phyloP scores from a whole-genome alignment of 2,888 invertebrate species.

The Eupithecia dodoneata region DNA sequence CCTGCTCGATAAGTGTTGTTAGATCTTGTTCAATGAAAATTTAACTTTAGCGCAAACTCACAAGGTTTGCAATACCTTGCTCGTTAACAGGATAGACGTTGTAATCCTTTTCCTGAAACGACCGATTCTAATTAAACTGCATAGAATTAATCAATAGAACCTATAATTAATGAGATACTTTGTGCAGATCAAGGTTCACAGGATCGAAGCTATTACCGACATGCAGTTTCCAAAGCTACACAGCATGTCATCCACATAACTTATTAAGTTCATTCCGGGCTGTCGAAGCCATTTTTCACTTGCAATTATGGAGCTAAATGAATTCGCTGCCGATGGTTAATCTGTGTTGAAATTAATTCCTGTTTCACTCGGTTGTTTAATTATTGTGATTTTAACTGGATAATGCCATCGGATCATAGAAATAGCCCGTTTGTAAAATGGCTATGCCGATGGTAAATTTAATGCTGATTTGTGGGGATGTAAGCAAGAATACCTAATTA shows the following conservation, averaged over 20 bases:
- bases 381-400: not conserved
- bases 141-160: constrained; percentile 5
- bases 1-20: not conserved
- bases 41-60: not conserved
- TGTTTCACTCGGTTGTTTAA: constrained; percentile 1
- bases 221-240: constrained; percentile 13
- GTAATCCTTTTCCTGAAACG: not conserved
- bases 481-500: not conserved
- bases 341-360: constrained; percentile 12
- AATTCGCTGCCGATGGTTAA: constrained; percentile 25
- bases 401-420: not conserved
- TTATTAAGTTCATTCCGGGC: constrained; percentile 23
- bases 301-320: constrained; percentile 30
- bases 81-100: not conserved
- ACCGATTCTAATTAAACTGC: constrained; percentile 7
- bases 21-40: not conserved
- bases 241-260: constrained; percentile 20
- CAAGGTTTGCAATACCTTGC: not conserved
- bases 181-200: constrained; percentile 14
- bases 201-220: constrained; percentile 20
- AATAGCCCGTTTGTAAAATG: not conserved
- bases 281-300: constrained; percentile 36
- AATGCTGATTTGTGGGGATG: not conserved
- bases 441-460: not conserved
- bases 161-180: constrained; percentile 12